Evolutionary conservation across 2,113 vertebrate genomes (phyloP).

Genomic region (Pardalotus punctatus): DNA sequence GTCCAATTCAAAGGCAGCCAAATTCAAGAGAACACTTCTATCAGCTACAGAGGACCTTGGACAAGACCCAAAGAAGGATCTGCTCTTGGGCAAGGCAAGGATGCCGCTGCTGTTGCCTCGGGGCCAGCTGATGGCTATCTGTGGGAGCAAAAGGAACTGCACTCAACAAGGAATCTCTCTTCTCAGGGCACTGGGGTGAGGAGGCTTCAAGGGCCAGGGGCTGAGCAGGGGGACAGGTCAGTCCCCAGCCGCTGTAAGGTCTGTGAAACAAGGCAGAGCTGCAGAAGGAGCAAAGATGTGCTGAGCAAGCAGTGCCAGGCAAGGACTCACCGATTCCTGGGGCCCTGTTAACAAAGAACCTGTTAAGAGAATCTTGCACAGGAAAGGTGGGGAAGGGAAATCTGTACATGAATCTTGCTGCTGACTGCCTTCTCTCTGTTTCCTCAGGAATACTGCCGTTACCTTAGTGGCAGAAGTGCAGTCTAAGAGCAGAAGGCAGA

Average conservation of each 20-base stretch:
- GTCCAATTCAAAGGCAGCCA: neutral
- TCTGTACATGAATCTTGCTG: neutral
- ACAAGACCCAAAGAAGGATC: neutral
- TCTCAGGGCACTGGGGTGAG: neutral
- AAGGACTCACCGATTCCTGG: neutral
- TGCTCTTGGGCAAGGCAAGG: neutral
- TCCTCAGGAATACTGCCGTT: neutral
- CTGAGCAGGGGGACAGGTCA: neutral
- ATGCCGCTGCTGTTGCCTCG: neutral
- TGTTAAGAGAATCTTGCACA: neutral
- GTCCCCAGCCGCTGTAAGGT: neutral
- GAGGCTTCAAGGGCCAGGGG: neutral
- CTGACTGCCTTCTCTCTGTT: neutral
- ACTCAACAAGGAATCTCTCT: neutral
- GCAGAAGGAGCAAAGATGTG: neutral
- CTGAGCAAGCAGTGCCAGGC: fast-evolving
- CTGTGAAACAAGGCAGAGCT: neutral
- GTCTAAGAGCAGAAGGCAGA: neutral
- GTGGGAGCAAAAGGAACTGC: neutral
- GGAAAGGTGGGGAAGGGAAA: neutral
- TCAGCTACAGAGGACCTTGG: neutral
- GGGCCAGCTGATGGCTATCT: neutral
- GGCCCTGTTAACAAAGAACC: neutral
- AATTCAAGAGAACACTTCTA: neutral
- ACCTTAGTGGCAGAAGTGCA: neutral